Base-by-base conservation (phyloP, 2,797 vertebrate species). In the Sphaeramia orbicularis region DNA sequence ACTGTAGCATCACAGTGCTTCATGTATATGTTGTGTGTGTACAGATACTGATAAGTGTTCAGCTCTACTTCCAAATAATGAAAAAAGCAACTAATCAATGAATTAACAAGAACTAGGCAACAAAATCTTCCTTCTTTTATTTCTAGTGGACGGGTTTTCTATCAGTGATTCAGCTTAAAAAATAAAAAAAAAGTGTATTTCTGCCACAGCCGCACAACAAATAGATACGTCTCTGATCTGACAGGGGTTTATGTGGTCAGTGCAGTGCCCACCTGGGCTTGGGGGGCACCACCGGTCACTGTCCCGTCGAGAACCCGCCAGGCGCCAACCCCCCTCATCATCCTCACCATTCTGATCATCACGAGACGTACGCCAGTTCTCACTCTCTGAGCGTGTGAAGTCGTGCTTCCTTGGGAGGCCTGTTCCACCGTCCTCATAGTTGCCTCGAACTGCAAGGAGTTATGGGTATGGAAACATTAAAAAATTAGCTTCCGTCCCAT, bases 311-410 rank as follows among this genome's bases (percentile, higher is more conserved):
- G 94, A 93, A 59, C 96, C 97, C 36, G 95, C 94, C 77, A 95
- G 90, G 59, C 95, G 88, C 97, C 96, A 96, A 65, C 94, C 96
- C 90, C 95, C 95, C 66, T 98, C 96, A 74, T 97, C 95, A 81
- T 98, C 97, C 87, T 95, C 94, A 91, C 98, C 98, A 10, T 97
- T 98, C 81, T 96, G 96, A 68, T 98, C 97, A 65, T 99, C 98
- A 77, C 97, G 95, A 80, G 95, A 94, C 67, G 94, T 93, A 45
- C 98, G 96, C 98, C 98, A 99, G 86, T 97, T 99, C 88, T 97
- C 98, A 78, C 96, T 98, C 93, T 97, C 98, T 45, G 96, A 95
- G 37, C 98, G 96, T n/a, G 95, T 96, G 88, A 99, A 98, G 71
- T 99, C 98, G 4, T 97, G 96, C 84, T 99, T 99, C 90, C 97